Evolutionary conservation across 2,113 vertebrate genomes (phyloP).

Genomic region (Podarcis raffonei): DNA sequence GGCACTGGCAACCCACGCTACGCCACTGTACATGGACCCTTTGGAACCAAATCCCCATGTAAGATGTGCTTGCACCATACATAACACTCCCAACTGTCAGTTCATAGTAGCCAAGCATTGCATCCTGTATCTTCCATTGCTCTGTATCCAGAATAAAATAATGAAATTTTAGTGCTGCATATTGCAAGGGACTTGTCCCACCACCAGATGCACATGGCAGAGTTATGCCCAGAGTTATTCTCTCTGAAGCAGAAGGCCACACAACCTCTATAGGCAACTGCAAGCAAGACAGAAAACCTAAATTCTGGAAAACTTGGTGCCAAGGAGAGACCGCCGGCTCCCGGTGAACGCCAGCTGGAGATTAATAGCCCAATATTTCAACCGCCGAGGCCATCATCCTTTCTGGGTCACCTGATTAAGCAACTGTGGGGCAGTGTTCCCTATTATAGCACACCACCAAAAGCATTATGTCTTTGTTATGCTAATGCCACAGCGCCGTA

Average conservation of each 20-base stretch:
- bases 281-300: not conserved
- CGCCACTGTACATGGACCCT: too few relatives aligned
- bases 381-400: conserved; percentile 6
- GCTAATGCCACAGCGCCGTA: conserved; percentile 74
- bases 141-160: not conserved
- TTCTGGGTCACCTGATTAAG: conserved; percentile 60
- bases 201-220: not conserved
- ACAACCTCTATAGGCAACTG: not conserved
- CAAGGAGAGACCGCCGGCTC: not conserved
- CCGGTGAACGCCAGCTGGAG: not conserved
- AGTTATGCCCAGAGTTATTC: not conserved
- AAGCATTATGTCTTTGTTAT: conserved; percentile 79
- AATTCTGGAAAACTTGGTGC: not conserved
- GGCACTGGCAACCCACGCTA: too few relatives aligned
- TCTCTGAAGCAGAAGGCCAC: not conserved
- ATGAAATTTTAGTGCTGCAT: not conserved
- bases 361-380: not conserved
- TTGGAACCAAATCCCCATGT: too few relatives aligned
- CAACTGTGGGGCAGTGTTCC: conserved; percentile 55
- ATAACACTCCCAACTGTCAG: too few relatives aligned
- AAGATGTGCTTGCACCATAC: too few relatives aligned
- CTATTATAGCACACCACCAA: conserved; percentile 66
- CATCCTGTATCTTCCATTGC: too few relatives aligned
- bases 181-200: not conserved
- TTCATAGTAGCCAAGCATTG: too few relatives aligned